Evolutionary conservation across 1,140 invertebrate species (phyloP).

Genomic region (Cephus cinctus): DNA sequence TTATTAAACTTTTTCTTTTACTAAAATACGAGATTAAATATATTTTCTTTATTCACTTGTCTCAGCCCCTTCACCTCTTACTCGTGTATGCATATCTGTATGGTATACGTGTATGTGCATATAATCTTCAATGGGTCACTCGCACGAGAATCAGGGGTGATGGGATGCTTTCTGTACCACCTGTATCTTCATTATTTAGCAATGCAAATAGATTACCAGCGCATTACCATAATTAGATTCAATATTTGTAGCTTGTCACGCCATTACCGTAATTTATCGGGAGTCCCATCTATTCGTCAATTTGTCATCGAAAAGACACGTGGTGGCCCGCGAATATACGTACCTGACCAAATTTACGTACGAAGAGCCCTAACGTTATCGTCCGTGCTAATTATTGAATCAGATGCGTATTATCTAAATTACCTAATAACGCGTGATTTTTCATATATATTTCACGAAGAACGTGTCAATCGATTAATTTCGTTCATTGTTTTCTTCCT

Average conservation of each 20-base stretch:
- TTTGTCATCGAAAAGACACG: slow-evolving; percentile 28
- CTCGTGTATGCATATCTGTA: slow-evolving; percentile 11
- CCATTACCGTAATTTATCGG: slow-evolving; percentile 44
- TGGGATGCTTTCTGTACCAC: slow-evolving; percentile 44
- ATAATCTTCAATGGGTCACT: slow-evolving; percentile 26
- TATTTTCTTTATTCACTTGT: too few species aligned
- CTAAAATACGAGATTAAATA: too few species aligned
- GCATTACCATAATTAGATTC: slow-evolving; percentile 53
- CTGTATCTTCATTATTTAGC: slow-evolving; percentile 47
- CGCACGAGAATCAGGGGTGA: slow-evolving; percentile 35
- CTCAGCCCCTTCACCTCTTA: slow-evolving; percentile 20
- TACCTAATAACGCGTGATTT: too few species aligned
- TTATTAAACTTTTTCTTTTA: too few species aligned
- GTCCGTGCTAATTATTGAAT: too few species aligned
- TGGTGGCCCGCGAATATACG: background rate
- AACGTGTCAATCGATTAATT: too few species aligned
- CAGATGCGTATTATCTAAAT: too few species aligned
- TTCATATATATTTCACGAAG: too few species aligned
- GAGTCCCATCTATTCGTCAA: slow-evolving; percentile 34
- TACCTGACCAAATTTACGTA: slow-evolving; percentile 18
- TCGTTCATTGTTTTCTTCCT: too few species aligned
- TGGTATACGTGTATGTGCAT: background rate
- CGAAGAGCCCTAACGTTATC: slow-evolving; percentile 10
- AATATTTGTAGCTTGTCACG: slow-evolving; percentile 51
- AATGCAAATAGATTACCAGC: slow-evolving; percentile 46